Evolutionary conservation across 2,888 invertebrate species (phyloP), one percentile per base, ranked within the genome.

Genomic region (Pyrrhia umbra): DNA sequence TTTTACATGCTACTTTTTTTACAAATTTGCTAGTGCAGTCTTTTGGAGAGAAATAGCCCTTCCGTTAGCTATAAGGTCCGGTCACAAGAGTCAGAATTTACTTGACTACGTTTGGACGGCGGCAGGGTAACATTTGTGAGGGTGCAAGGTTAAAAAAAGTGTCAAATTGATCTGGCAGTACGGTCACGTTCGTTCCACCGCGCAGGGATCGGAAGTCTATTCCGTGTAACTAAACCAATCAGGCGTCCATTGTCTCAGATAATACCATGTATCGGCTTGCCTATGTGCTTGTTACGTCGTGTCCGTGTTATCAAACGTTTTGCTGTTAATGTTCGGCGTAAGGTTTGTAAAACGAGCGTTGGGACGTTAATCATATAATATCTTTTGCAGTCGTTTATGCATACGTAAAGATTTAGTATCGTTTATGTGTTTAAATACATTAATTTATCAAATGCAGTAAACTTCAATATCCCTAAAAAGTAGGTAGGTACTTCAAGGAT

Each of bases 141-240:
- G 74, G 75, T 74, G 69, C 68, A 66, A 79, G 80, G 76, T 77
- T 76, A 75, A 82, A 89, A 91, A 88, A 89, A 90, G 85, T 88
- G 85, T 87, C 85, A 88, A 90, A 86, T 86, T 82, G 83, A 87
- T 90, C 82, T 77, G 79, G 85, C 80, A 91, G 86, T 88, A 83
- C 80, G 79, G 85, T 92, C 92, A 92, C 92, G 92, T 92, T 83
- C 83, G 74, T 75, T 78, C 72, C 66, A 80, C 80, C 81, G 82
- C 80, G 77, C 82, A 67, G 85, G 85, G 87, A 86, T 90, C 87
- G 89, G 89, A 86, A 88, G 89, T 89, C 87, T 83, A 86, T 88
- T 90, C 85, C 82, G 85, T 90, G 85, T 92, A 92, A 92, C 92
- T 91, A 92, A 93, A 91, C 92, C 92, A 93, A 93, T 93, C 93